These are phyloP conservation scores for Achatina immaculata DNA, from an alignment of 1,140 invertebrate species.

Conservation along the genomic window DNA sequence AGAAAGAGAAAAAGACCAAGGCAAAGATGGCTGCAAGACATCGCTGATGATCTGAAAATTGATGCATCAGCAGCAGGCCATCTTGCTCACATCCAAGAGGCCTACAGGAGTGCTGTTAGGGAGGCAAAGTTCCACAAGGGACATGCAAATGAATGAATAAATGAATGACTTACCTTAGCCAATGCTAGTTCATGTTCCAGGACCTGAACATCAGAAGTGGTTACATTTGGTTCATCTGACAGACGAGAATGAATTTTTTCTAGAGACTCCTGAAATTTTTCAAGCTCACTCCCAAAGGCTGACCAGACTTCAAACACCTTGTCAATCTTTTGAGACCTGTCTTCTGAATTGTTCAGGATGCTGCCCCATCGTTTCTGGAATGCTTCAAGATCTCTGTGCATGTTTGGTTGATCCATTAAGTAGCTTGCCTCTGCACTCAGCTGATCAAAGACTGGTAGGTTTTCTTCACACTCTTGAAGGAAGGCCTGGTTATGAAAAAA, in stretches of 20 bases:
- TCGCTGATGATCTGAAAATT: too few relatives aligned
- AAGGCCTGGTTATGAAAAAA: constrained; percentile 71
- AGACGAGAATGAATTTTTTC: constrained; percentile 61
- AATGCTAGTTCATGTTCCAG: constrained; percentile 65
- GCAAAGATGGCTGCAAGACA: too few relatives aligned
- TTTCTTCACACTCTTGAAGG: constrained; percentile 82
- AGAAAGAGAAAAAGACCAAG: too few relatives aligned
- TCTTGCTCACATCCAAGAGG: too few relatives aligned
- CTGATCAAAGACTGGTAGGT: constrained; percentile 73
- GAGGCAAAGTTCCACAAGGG: too few relatives aligned
- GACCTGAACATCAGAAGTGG: constrained; percentile 62
- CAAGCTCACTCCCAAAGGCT: constrained; percentile 56
- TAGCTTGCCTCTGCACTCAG: constrained; percentile 65
- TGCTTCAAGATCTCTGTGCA: constrained; percentile 67
- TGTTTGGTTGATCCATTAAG: constrained; percentile 74
- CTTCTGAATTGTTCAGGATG: constrained; percentile 59
- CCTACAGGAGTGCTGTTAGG: too few relatives aligned
- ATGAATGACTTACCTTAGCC: constrained; percentile 61
- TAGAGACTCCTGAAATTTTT: constrained; percentile 59
- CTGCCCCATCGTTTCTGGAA: constrained; percentile 70
- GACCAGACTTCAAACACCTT: constrained; percentile 63
- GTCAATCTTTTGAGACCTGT: constrained; percentile 61
- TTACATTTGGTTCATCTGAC: constrained; percentile 58
- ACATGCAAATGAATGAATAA: too few relatives aligned
- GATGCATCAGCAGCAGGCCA: too few relatives aligned